Evolutionary conservation across 2,113 vertebrate species (phyloP), one percentile per base, ranked within the genome.

Genomic region (Chrysochloris asiatica): DNA sequence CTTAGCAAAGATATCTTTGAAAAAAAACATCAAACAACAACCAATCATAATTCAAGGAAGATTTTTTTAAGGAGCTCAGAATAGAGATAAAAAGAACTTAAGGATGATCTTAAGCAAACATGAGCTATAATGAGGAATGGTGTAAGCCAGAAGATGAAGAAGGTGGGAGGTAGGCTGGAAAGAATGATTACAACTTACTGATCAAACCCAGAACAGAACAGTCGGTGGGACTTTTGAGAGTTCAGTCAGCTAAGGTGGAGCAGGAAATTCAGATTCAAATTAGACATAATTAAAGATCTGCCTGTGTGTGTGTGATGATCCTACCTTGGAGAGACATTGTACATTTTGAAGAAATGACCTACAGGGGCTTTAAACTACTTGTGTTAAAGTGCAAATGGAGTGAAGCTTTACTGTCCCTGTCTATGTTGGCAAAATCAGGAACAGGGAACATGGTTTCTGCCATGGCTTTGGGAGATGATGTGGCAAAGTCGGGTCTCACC

Each of bases 41-140:
- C 90, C 94, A 96, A 92, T 91, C 95, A 95, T 88, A 94, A 50
- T 84, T 86, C 76, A 21, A 13, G 88, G 14, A 73, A 81, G 41
- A 86, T 86, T 89, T 91, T 92, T 95, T 92, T 65, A 94, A 94
- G 82, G 52, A 50, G 73, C 90, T 96, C 72, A 83, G 61, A 90
- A 30, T 56, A 83, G 72, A 94, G 89, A 96, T 92, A 93, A 95
- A 91, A 96, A 90, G 90, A 95, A 96, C 69, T 95, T 95, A 96
- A 90, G 43, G 73, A 91, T 94, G 86, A 95, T 96, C 94, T 95
- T 95, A 94, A 85, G 83, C 86, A 95, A 95, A 96, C 54, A 93
- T 48, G 38, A 95, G 75, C 36, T 89, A 61, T 95, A 96, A 97
- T 92, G 81, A 96, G 87, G 91, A 96, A 83, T 1, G 43, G 33